These are phyloP conservation scores for Varanus salvator DNA, from an alignment of 2,113 vertebrate species.

Conservation along the genomic window DNA sequence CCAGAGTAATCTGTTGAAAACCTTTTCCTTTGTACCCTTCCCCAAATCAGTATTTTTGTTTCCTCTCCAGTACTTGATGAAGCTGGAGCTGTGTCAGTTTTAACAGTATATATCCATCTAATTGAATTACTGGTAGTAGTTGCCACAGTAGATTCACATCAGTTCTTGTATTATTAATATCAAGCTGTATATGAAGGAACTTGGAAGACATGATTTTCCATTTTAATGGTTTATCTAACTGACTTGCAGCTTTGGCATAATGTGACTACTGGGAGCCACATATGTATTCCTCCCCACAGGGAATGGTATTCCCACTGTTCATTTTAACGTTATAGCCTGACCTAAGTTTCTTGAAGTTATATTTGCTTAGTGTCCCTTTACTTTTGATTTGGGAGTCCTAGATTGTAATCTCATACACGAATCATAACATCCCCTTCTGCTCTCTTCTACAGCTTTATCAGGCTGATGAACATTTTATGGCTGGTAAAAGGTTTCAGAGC, in stretches of 20 bases:
- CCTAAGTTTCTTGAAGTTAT: background rate
- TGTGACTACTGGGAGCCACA: constrained; percentile 32
- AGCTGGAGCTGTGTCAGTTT: constrained; percentile 67
- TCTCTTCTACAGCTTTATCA: background rate
- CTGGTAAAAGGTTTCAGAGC: constrained; percentile 38
- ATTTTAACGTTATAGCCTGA: background rate
- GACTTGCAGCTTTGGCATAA: constrained; percentile 28
- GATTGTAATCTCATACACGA: background rate
- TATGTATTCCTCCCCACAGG: constrained; percentile 37
- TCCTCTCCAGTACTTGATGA: constrained; percentile 68
- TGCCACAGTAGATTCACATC: constrained; percentile 30
- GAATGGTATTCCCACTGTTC: background rate
- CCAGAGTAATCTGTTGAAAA: constrained; percentile 47
- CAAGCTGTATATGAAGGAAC: constrained; percentile 49
- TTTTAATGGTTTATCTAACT: constrained; percentile 50
- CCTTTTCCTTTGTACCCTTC: constrained; percentile 61
- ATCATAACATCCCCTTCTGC: background rate
- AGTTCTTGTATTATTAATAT: constrained; percentile 44
- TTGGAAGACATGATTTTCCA: constrained; percentile 37
- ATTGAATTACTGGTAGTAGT: constrained; percentile 30
- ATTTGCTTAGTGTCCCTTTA: background rate
- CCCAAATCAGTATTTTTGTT: constrained; percentile 64
- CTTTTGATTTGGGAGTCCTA: background rate
- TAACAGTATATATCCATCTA: constrained; percentile 49
- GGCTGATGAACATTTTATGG: constrained; percentile 35